Conservation (phyloP, 2,888 invertebrate genomes). For the Andricus curvator region DNA sequence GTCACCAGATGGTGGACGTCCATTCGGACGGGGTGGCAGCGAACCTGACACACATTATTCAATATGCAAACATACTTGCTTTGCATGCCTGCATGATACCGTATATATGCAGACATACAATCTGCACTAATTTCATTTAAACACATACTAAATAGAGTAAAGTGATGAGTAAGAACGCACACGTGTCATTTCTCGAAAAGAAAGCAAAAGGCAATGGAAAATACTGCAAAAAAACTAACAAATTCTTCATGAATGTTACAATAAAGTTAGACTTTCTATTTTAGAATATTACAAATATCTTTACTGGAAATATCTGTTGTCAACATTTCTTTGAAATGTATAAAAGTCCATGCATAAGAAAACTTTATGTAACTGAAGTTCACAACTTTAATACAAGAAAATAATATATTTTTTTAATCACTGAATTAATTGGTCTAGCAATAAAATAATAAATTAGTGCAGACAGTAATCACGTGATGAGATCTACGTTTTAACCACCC, state of each 20-base stretch:
- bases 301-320: too few relatives aligned
- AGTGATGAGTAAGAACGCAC: neutral
- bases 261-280: too few relatives aligned
- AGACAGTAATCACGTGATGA: too few relatives aligned
- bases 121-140: conserved; percentile 26
- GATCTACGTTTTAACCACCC: too few relatives aligned
- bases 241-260: neutral
- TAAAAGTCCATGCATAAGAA: too few relatives aligned
- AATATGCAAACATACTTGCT: conserved; percentile 29
- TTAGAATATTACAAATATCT: too few relatives aligned
- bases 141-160: neutral
- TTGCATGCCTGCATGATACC: conserved; percentile 13
- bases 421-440: too few relatives aligned
- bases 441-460: too few relatives aligned
- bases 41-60: conserved; percentile 32
- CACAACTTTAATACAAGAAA: too few relatives aligned
- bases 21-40: neutral
- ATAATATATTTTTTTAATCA: too few relatives aligned
- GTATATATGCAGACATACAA: conserved; percentile 4
- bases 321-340: too few relatives aligned
- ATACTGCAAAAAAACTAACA: neutral
- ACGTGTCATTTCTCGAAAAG: neutral
- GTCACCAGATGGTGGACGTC: conserved; percentile 54
- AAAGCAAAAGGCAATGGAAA: neutral
- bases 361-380: too few relatives aligned